phyloP scores from a whole-genome alignment of 92 coral and sea anemone genomes.

The Actinostola sp. region DNA sequence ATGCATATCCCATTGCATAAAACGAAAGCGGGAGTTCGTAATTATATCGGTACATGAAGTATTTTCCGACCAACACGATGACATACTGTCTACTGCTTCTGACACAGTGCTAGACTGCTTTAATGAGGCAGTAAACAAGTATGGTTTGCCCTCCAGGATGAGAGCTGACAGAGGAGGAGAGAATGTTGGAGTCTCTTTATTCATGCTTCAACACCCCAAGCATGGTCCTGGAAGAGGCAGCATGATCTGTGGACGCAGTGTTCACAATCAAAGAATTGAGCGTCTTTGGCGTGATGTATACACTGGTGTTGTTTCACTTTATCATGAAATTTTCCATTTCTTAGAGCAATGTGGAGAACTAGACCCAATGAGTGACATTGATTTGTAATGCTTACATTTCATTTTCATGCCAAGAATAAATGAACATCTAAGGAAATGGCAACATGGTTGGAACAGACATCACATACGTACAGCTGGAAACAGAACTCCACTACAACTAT shows the following conservation, averaged over 20 bases:
- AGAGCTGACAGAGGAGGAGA: constrained; percentile 69
- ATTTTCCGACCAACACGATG: no score
- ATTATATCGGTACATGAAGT: no score
- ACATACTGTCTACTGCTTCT: no score
- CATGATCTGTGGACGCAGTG: constrained; percentile 65
- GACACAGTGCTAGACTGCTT: constrained; percentile 39
- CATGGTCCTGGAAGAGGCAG: constrained; percentile 68
- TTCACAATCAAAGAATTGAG: constrained; percentile 53
- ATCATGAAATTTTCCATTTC: constrained; percentile 15
- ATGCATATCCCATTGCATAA: no score
- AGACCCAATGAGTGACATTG: constrained; percentile 20
- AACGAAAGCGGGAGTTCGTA: no score
- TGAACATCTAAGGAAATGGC: constrained; percentile 37
- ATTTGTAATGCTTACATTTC: constrained; percentile 40
- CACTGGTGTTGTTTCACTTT: constrained; percentile 11
- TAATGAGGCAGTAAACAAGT: constrained; percentile 32
- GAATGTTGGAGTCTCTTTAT: constrained; percentile 58
- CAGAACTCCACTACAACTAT: constrained; percentile 42
- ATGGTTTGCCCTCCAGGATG: constrained; percentile 61
- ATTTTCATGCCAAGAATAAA: constrained; percentile 37
- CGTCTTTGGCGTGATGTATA: constrained; percentile 18
- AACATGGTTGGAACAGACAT: constrained; percentile 39
- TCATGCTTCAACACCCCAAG: constrained; percentile 59
- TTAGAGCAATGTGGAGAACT: constrained; percentile 33
- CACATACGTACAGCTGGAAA: constrained; percentile 51